phyloP scores from a whole-genome alignment of 2,113 vertebrate genomes.

The Chelonoidis abingdonii region DNA sequence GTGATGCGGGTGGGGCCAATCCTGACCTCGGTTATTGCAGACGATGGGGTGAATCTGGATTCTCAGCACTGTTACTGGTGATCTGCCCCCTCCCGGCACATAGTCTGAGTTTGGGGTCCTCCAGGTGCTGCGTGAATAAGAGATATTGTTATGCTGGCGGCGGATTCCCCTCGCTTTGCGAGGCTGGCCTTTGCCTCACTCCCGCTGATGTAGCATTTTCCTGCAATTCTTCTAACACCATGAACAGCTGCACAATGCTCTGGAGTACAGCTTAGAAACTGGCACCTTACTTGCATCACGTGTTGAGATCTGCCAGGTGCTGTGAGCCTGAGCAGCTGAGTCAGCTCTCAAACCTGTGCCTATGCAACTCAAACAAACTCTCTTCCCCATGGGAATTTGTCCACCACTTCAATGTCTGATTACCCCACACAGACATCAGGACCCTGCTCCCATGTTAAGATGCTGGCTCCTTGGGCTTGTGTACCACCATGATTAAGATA shows the following conservation, averaged over 20 bases:
- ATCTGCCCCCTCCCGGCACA: background rate
- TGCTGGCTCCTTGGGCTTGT: background rate
- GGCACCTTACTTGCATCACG: accelerated
- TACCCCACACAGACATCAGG: background rate
- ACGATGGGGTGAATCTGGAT: background rate
- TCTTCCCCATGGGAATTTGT: background rate
- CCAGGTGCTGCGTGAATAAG: accelerated
- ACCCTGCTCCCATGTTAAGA: background rate
- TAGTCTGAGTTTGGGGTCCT: background rate
- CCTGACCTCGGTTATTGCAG: background rate
- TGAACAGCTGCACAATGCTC: background rate
- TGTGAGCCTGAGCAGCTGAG: background rate
- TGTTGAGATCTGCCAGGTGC: accelerated
- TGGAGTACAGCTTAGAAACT: background rate
- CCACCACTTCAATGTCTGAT: background rate
- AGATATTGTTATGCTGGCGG: accelerated
- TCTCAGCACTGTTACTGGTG: background rate
- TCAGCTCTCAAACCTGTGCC: background rate
- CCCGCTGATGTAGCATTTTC: background rate
- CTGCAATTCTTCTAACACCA: background rate
- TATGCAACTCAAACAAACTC: background rate
- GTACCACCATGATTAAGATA: accelerated
- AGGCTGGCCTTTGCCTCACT: background rate
- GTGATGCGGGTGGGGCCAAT: background rate
- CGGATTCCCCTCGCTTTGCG: accelerated